These are phyloP conservation scores for Crocallis elinguaria DNA, from an alignment of 2,888 invertebrate species.

Conservation along the genomic window DNA sequence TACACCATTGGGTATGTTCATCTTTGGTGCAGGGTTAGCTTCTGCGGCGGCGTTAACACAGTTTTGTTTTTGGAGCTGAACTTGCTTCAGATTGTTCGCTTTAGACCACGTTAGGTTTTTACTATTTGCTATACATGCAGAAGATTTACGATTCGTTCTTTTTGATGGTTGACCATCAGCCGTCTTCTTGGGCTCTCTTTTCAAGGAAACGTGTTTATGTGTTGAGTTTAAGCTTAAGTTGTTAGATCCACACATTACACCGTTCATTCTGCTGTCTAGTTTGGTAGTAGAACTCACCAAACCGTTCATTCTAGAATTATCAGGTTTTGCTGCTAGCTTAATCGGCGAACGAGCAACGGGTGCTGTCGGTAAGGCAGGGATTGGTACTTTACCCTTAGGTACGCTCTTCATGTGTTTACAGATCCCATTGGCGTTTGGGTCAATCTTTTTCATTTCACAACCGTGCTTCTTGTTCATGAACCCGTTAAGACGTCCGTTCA, in stretches of 20 bases:
- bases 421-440: constrained; percentile 72
- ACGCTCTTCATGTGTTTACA: constrained; percentile 50
- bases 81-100: constrained; percentile 77
- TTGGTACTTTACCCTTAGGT: constrained; percentile 62
- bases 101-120: constrained; percentile 80
- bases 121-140: constrained; percentile 78
- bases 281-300: constrained; percentile 77
- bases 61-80: constrained; percentile 74
- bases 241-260: constrained; percentile 78
- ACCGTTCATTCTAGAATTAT: constrained; percentile 62
- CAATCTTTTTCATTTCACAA: constrained; percentile 52
- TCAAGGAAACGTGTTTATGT: constrained; percentile 56
- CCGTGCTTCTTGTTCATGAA: constrained; percentile 62
- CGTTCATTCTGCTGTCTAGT: constrained; percentile 77
- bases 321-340: constrained; percentile 57
- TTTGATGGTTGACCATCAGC: constrained; percentile 51
- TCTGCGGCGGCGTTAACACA: constrained; percentile 66
- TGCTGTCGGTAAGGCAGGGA: constrained; percentile 60
- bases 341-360: constrained; percentile 57
- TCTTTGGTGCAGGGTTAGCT: constrained; percentile 70
- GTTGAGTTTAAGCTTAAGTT: constrained; percentile 68
- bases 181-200: constrained; percentile 66
- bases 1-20: constrained; percentile 73
- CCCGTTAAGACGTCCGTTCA: constrained; percentile 59
- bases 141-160: constrained; percentile 76